phyloP scores from a whole-genome alignment of 2,888 invertebrate genomes.

The Zygogramma bicolorata region DNA sequence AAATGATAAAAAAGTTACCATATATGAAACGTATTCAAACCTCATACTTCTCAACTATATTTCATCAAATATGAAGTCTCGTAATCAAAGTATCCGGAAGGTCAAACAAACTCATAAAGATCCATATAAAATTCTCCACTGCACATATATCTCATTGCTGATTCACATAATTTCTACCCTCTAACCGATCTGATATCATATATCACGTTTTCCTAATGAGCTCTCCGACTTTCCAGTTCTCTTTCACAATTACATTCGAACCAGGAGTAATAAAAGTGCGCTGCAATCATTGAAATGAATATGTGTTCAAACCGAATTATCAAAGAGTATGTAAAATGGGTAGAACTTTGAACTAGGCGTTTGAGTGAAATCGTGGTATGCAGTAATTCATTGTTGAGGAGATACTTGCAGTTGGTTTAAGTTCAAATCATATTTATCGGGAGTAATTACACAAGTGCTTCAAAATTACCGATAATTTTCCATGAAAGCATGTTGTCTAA shows the following conservation, averaged over 20 bases:
- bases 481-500: too few relatives aligned
- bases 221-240: neutral
- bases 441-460: too few relatives aligned
- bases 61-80: too few relatives aligned
- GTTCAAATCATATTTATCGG: too few relatives aligned
- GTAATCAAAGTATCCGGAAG: too few relatives aligned
- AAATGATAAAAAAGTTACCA: too few relatives aligned
- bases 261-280: neutral
- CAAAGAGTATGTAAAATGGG: neutral
- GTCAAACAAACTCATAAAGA: too few relatives aligned
- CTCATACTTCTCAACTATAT: too few relatives aligned
- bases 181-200: neutral
- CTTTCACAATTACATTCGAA: neutral
- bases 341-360: neutral
- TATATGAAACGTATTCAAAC: too few relatives aligned
- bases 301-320: neutral
- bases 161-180: neutral
- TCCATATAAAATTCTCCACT: neutral
- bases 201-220: neutral
- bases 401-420: too few relatives aligned
- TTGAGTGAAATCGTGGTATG: neutral
- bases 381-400: too few relatives aligned
- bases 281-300: neutral
- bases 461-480: too few relatives aligned
- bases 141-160: neutral